These are phyloP conservation scores for Chloropsis hardwickii DNA, from an alignment of 2,113 vertebrate species.

Conservation along the genomic window DNA sequence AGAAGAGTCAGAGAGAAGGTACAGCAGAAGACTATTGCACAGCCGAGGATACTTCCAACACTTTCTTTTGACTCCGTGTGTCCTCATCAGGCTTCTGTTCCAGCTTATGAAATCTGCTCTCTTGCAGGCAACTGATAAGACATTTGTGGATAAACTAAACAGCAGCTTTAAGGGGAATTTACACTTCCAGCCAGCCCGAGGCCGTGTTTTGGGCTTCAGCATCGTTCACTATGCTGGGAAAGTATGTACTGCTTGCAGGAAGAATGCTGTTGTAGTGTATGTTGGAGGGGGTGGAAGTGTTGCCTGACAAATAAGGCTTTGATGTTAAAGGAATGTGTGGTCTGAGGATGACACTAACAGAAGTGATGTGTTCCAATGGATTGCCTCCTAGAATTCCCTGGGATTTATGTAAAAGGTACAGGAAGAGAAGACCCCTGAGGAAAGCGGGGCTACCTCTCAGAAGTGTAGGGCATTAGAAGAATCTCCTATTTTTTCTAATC, in stretches of 20 bases:
- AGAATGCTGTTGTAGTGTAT: background rate
- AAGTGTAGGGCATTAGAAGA: background rate
- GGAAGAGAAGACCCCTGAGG: background rate
- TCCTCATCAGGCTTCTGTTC: background rate
- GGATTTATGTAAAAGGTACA: background rate
- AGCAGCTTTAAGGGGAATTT: conserved; percentile 65
- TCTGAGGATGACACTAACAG: background rate
- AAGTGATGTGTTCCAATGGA: background rate
- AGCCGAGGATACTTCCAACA: background rate
- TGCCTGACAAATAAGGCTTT: background rate
- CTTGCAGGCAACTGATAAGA: conserved; percentile 73
- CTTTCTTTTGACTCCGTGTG: background rate
- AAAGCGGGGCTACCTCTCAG: background rate
- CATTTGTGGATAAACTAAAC: conserved; percentile 79
- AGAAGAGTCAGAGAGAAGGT: background rate
- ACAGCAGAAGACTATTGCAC: background rate
- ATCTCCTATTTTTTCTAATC: background rate
- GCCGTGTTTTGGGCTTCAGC: conserved; percentile 62
- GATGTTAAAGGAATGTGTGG: background rate
- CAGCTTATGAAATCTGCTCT: background rate
- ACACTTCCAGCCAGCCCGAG: conserved; percentile 66
- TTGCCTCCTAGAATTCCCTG: background rate
- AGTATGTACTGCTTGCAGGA: conserved; percentile 54
- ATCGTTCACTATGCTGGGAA: conserved; percentile 79
- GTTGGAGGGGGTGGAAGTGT: background rate